Evolutionary conservation across 2,797 vertebrate species (phyloP).

Genomic region (Eupleurogrammus muticus): DNA sequence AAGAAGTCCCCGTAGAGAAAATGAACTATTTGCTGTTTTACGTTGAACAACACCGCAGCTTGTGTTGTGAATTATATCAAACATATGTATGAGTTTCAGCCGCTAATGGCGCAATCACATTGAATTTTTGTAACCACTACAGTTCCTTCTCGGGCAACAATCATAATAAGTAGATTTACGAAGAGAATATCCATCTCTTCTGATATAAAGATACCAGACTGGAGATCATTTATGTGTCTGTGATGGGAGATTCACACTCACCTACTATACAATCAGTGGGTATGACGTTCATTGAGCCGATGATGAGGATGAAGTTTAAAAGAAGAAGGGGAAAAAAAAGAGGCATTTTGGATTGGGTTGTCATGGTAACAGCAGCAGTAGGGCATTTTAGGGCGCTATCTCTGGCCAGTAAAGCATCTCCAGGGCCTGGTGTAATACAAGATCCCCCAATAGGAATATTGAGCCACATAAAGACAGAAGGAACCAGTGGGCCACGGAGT

Average conservation of each 20-base stretch:
- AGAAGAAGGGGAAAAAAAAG: constrained; percentile 26
- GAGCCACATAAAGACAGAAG: constrained; percentile 50
- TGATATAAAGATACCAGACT: neutral
- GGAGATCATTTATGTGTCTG: constrained; percentile 18
- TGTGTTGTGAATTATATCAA: too few species aligned
- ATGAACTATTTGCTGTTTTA: too few species aligned
- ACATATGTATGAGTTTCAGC: too few species aligned
- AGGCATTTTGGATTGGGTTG: constrained; percentile 68
- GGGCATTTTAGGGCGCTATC: constrained; percentile 69
- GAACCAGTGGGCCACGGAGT: constrained; percentile 28
- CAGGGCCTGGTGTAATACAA: constrained; percentile 48
- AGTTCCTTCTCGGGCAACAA: constrained; percentile 5
- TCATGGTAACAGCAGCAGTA: constrained; percentile 79
- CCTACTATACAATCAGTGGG: constrained; percentile 25
- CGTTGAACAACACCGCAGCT: too few species aligned
- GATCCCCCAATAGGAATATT: constrained; percentile 56
- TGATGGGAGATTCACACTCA: constrained; percentile 15
- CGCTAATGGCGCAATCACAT: neutral
- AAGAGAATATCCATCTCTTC: neutral
- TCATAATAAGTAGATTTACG: constrained; percentile 2
- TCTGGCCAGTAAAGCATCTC: constrained; percentile 66
- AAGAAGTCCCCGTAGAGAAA: too few species aligned
- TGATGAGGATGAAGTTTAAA: constrained; percentile 66
- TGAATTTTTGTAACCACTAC: neutral
- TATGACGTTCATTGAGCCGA: constrained; percentile 61